Conservation (phyloP, 92 coral and sea anemone genomes). For the Epizoanthus ramosus region DNA sequence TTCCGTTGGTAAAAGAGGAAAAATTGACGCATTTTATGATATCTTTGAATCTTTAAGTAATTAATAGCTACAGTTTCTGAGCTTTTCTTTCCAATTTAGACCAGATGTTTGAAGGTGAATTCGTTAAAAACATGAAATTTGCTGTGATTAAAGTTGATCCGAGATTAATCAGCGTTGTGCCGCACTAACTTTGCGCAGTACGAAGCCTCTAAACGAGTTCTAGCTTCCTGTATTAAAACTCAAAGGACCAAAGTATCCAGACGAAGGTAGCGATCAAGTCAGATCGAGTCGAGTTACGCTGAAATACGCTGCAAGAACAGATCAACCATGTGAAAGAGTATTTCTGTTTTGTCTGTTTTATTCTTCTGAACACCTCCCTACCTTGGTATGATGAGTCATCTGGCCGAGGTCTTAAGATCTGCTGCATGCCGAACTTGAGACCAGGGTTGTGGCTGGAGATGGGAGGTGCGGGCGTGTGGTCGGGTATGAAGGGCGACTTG, state of each 20-base stretch:
- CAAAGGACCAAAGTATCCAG: not conserved
- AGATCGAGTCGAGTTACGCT: not conserved
- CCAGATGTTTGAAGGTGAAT: constrained; percentile 24
- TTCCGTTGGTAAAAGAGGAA: constrained; percentile 35
- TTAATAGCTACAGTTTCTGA: constrained; percentile 22
- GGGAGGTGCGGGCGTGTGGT: constrained; percentile 11
- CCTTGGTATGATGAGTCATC: constrained; percentile 34
- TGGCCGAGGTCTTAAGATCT: constrained; percentile 5
- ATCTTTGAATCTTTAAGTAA: constrained; percentile 37
- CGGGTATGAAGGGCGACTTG: constrained; percentile 11
- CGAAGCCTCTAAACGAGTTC: not conserved
- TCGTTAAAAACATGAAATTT: constrained; percentile 15
- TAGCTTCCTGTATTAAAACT: not conserved
- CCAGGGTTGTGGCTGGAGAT: constrained; percentile 22
- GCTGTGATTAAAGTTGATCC: not conserved
- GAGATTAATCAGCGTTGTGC: constrained; percentile 12
- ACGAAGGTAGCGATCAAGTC: not conserved
- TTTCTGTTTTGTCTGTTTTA: too few species aligned
- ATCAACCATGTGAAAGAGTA: too few species aligned
- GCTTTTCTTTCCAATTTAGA: constrained; percentile 22
- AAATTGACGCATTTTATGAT: constrained; percentile 38
- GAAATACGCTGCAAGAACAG: too few species aligned
- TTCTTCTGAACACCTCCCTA: not conserved
- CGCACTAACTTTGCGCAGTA: not conserved
- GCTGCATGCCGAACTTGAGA: constrained; percentile 31